These are phyloP conservation scores for Meteorus sp. DNA, from an alignment of 1,140 invertebrate genomes.

Conservation along the genomic window DNA sequence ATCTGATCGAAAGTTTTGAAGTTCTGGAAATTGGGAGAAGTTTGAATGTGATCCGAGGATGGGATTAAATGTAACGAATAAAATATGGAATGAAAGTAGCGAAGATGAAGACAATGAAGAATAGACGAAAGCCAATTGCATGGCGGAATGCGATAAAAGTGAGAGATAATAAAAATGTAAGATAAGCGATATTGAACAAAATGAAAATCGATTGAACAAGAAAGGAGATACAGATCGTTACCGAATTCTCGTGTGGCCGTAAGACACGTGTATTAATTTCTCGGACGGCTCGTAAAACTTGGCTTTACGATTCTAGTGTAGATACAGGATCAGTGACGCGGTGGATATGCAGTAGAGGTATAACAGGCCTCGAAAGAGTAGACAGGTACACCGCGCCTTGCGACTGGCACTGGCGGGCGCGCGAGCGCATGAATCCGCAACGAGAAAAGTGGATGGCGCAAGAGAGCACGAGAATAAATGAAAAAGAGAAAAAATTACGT, in stretches of 20 bases:
- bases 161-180: neutral
- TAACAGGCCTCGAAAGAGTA: conserved; percentile 37
- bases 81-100: neutral
- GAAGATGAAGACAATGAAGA: neutral
- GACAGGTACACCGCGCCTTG: conserved; percentile 31
- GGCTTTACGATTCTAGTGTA: conserved; percentile 49
- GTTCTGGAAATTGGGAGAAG: too few relatives aligned
- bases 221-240: conserved; percentile 37
- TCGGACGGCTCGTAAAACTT: conserved; percentile 47
- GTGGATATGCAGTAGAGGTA: conserved; percentile 35
- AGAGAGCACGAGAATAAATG: conserved; percentile 12
- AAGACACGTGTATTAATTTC: conserved; percentile 52
- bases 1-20: too few relatives aligned
- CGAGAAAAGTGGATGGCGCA: conserved; percentile 12
- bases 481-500: conserved; percentile 3
- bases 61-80: too few relatives aligned
- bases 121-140: neutral
- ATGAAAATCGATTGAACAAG: conserved; percentile 18
- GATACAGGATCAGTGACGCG: conserved; percentile 33
- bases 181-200: conserved; percentile 4
- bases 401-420: conserved; percentile 23
- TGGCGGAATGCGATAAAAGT: neutral
- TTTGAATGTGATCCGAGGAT: too few relatives aligned
- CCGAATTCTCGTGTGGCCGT: conserved; percentile 45
- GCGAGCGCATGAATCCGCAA: too few relatives aligned